phyloP scores from a whole-genome alignment of 2,797 vertebrate genomes.

The Gobio occitaniae region DNA sequence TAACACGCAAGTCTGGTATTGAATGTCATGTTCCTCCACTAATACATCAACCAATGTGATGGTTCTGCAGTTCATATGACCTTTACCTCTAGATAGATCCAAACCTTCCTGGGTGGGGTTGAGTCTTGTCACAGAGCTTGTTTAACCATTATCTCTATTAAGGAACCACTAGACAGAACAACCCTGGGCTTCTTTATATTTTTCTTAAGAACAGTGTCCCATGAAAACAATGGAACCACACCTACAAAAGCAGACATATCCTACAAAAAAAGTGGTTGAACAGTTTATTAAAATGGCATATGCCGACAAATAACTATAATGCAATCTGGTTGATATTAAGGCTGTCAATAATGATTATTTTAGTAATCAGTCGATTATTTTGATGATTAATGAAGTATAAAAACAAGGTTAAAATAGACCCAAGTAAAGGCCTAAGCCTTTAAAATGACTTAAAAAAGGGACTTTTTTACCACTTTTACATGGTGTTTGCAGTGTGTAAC shows the following conservation, averaged over 20 bases:
- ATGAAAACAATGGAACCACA: conserved; percentile 4
- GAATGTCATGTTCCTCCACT: neutral
- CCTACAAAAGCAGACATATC: neutral
- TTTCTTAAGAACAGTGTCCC: neutral
- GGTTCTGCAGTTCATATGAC: neutral
- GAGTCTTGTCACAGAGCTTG: neutral
- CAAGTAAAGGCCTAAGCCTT: too few relatives aligned
- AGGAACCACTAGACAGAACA: conserved; percentile 10
- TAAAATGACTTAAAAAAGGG: too few relatives aligned
- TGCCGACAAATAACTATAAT: neutral
- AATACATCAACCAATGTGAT: neutral
- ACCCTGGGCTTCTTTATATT: neutral
- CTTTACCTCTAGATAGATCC: neutral
- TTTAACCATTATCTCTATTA: conserved; percentile 5
- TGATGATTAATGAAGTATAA: too few relatives aligned
- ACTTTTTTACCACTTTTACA: too few relatives aligned
- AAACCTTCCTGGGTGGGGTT: neutral
- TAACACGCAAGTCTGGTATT: neutral
- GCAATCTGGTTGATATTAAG: neutral
- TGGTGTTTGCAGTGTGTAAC: too few relatives aligned
- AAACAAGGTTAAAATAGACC: too few relatives aligned
- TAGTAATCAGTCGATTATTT: too few relatives aligned
- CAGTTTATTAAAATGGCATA: neutral
- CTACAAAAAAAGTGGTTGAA: neutral
- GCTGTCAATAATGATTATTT: too few relatives aligned